phyloP scores from a whole-genome alignment of 2,797 vertebrate genomes.

The Argyrosomus regius region DNA sequence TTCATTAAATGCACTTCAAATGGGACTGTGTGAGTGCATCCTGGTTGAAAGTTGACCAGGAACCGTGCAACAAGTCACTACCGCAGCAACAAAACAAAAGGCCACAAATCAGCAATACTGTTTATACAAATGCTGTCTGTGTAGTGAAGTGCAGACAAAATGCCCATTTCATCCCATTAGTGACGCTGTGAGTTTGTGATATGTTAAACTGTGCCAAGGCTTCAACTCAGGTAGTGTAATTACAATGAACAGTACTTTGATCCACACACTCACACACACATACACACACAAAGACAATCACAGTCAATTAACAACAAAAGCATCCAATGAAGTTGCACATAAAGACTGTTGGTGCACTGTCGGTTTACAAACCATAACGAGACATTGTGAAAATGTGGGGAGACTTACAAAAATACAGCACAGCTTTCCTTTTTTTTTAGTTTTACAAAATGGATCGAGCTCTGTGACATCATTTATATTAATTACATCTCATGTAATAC shows the following conservation, averaged over 20 bases:
- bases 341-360: constrained; percentile 5
- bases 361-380: background rate
- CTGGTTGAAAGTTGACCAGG: background rate
- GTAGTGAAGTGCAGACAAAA: background rate
- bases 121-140: constrained; percentile 11
- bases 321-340: background rate
- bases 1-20: constrained; percentile 21
- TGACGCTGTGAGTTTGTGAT: background rate
- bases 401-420: constrained; percentile 47
- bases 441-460: constrained; percentile 22
- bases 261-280: background rate
- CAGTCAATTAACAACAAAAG: background rate
- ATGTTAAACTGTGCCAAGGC: background rate
- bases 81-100: constrained; percentile 10
- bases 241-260: background rate
- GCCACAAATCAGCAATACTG: constrained; percentile 44
- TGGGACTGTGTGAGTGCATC: background rate
- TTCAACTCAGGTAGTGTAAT: background rate
- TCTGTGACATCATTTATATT: constrained; percentile 1
- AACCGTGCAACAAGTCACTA: background rate
- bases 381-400: constrained; percentile 7
- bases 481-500: constrained; percentile 18
- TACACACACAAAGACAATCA: constrained; percentile 6
- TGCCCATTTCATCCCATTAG: background rate
- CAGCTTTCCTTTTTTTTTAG: background rate